These are phyloP conservation scores for Rhombomys opimus DNA, from an alignment of 2,113 vertebrate genomes.

Conservation along the genomic window DNA sequence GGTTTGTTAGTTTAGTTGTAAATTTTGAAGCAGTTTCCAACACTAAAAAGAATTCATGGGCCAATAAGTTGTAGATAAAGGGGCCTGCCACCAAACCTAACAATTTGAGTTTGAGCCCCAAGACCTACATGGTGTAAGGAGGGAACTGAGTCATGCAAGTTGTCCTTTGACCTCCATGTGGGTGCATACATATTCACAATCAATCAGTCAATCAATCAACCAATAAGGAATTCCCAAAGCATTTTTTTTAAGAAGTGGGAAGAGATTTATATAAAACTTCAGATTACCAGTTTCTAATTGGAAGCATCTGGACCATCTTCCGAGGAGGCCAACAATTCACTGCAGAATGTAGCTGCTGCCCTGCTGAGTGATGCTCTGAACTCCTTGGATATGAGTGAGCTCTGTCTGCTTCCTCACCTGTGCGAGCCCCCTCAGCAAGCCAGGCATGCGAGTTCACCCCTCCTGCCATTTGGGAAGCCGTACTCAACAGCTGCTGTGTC, in stretches of 20 bases:
- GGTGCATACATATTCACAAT: not conserved
- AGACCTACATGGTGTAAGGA: not conserved
- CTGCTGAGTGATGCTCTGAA: not conserved
- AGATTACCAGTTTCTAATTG: not conserved
- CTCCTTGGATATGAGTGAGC: not conserved
- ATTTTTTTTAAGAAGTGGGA: not conserved
- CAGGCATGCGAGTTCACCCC: not conserved
- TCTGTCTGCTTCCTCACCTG: not conserved
- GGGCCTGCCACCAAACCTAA: not conserved
- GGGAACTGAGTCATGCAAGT: not conserved
- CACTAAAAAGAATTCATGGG: not conserved
- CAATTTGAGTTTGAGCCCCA: not conserved
- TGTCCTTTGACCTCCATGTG: not conserved
- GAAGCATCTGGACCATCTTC: not conserved
- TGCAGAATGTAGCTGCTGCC: not conserved
- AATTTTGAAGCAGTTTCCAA: not conserved
- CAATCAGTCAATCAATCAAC: not conserved
- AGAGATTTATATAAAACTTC: not conserved
- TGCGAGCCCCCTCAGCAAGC: not conserved
- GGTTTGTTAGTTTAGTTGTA: not conserved
- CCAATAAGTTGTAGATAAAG: not conserved
- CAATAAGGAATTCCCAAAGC: not conserved
- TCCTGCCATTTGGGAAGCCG: not conserved
- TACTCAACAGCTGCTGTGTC: not conserved
- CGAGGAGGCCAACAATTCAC: accelerated